Evolutionary conservation across 1,140 invertebrate species (phyloP), one percentile per base, ranked within the genome.

Genomic region (Homarus americanus): DNA sequence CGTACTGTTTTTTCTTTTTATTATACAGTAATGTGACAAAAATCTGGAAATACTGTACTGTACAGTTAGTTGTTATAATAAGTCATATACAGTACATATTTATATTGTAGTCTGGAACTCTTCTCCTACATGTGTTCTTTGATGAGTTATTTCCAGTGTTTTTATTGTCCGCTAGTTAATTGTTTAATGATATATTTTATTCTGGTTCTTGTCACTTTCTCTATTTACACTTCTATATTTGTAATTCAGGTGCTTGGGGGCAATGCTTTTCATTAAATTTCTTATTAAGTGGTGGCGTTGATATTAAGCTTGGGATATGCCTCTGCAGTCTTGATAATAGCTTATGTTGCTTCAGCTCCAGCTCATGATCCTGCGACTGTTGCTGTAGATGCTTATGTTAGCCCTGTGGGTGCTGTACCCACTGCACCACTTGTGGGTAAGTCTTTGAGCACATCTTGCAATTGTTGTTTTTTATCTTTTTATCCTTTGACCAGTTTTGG

Each of bases 291-390:
- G 28, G 24, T n/a, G 28, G n/a, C 32, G 63, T 69, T 69, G 63
- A 32, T 32, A 32, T 69, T 17, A 9, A 32, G 63, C 63, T 69
- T 28, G 24, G 72, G 38, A 17, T 73, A 28, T 66, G 72, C 69
- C 69, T 34, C 7, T 86, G 83, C 32, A 53, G 36, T 73, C 69
- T 75, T 86, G 69, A 73, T 49, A 75, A 36, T 73, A 41, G 83
- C 44, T 86, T 80, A 9, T 86, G 83, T 86, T 86, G 83, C 69
- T 86, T 86, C 83, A 76, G 58, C 73, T 86, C 24, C 72, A 75
- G 83, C 83, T 75, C 38, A 32, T 76, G 83, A 75, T 75, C 1
- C 69, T 75, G 72, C 72, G 20, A 44, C 83, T 73, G n/a, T 36
- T 32, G 69, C 83, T 53, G 72, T 9, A 49, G 41, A 24, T 28